phyloP scores from a whole-genome alignment of 2,113 vertebrate species.

The Phodopus roborovskii region DNA sequence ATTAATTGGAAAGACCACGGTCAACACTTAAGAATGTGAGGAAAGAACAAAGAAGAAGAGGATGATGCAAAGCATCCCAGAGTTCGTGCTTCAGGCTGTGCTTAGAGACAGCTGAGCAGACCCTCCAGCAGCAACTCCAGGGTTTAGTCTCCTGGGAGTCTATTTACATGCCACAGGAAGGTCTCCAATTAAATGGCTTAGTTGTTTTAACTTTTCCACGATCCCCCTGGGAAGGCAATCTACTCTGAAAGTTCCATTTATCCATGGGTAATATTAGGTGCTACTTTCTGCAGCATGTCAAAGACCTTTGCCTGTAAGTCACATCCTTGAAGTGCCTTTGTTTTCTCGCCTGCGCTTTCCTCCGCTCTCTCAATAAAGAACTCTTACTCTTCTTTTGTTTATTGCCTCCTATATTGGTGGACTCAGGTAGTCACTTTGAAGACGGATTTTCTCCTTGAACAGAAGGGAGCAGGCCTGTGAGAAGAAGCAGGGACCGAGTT shows the following conservation, averaged over 20 bases:
- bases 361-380: not conserved
- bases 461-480: slow-evolving; percentile 84
- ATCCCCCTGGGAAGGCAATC: not conserved
- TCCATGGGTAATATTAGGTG: not conserved
- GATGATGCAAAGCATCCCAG: not conserved
- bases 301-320: not conserved
- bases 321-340: not conserved
- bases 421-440: slow-evolving; percentile 77
- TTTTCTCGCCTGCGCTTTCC: not conserved
- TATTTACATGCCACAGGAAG: not conserved
- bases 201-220: not conserved
- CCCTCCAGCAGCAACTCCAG: not conserved
- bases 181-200: not conserved
- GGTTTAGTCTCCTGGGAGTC: not conserved
- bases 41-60: not conserved
- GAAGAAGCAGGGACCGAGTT: slow-evolving; percentile 79
- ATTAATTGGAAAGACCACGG: not conserved
- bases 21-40: not conserved
- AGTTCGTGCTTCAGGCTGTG: not conserved
- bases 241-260: not conserved
- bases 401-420: slow-evolving; percentile 68
- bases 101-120: not conserved
- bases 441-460: slow-evolving; percentile 79
- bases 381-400: slow-evolving; percentile 68
- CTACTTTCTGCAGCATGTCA: not conserved